These are phyloP conservation scores for Lasaia peninsularis DNA, from an alignment of 1,140 invertebrate species.

Conservation along the genomic window DNA sequence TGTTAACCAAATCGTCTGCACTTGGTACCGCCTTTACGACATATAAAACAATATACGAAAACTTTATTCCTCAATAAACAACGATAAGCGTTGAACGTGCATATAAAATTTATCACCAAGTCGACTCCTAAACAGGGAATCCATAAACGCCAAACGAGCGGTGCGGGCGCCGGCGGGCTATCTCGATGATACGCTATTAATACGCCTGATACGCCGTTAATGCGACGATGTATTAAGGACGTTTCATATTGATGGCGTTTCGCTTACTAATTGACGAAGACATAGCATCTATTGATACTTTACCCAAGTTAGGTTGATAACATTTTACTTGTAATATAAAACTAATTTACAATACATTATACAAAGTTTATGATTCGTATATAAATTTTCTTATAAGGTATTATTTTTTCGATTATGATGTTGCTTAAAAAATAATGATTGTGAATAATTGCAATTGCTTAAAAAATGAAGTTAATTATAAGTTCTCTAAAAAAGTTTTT, in stretches of 20 bases:
- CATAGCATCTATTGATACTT: not conserved
- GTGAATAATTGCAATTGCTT: too few species aligned
- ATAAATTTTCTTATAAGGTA: too few species aligned
- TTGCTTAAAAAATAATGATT: too few species aligned
- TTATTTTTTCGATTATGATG: too few species aligned
- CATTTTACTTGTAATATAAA: too few species aligned
- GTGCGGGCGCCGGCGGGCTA: constrained; percentile 39
- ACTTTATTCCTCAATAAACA: constrained; percentile 30
- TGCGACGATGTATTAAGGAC: constrained; percentile 36
- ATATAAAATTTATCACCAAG: constrained; percentile 52
- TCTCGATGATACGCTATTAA: constrained; percentile 65
- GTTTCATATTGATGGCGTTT: constrained; percentile 21
- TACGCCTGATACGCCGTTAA: constrained; percentile 51
- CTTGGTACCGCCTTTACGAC: constrained; percentile 16
- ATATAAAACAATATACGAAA: constrained; percentile 23
- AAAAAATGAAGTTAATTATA: too few species aligned
- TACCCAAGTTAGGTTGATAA: not conserved
- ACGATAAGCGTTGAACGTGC: constrained; percentile 41
- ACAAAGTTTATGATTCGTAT: too few species aligned
- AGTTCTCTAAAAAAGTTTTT: too few species aligned
- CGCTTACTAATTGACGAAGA: not conserved
- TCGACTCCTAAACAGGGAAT: constrained; percentile 44
- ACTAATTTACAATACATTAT: too few species aligned
- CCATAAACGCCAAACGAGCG: constrained; percentile 41
- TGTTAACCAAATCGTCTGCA: constrained; percentile 2